Evolutionary conservation across 2,113 vertebrate species (phyloP).

Genomic region (rabbit (Oryctolagus cuniculus)): DNA sequence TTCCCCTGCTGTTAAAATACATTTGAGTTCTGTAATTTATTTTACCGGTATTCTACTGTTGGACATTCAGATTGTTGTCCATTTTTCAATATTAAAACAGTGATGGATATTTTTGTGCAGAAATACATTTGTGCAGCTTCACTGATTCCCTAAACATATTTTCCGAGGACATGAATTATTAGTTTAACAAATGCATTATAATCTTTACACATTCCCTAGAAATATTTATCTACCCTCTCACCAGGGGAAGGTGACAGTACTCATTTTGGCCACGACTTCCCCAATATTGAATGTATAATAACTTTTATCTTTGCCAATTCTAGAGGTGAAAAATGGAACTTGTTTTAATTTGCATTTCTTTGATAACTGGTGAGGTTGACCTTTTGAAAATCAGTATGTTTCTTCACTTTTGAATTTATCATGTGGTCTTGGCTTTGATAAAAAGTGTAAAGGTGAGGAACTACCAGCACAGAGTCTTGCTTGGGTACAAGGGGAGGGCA

Average conservation of each 20-base stretch:
- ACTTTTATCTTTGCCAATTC: constrained; percentile 41
- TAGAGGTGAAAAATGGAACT: constrained; percentile 13
- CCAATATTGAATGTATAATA: constrained; percentile 12
- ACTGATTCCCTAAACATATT: constrained; percentile 18
- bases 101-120: not conserved
- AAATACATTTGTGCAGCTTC: constrained; percentile 45
- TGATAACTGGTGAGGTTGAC: constrained; percentile 68
- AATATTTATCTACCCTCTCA: constrained; percentile 14
- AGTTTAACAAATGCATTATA: not conserved
- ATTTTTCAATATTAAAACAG: constrained; percentile 50
- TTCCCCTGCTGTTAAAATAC: not conserved
- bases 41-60: constrained; percentile 43
- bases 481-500: fast-evolving
- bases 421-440: constrained; percentile 59
- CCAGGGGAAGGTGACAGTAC: not conserved
- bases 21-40: constrained; percentile 27
- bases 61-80: not conserved
- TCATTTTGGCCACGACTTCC: not conserved
- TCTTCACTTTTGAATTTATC: constrained; percentile 58
- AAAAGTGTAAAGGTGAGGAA: not conserved
- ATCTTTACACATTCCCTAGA: not conserved
- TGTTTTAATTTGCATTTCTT: constrained; percentile 69
- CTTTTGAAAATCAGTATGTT: constrained; percentile 74
- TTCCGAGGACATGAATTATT: constrained; percentile 17
- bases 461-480: not conserved